Evolutionary conservation across 2,113 vertebrate species (phyloP).

Genomic region (Microcebus griseorufus): DNA sequence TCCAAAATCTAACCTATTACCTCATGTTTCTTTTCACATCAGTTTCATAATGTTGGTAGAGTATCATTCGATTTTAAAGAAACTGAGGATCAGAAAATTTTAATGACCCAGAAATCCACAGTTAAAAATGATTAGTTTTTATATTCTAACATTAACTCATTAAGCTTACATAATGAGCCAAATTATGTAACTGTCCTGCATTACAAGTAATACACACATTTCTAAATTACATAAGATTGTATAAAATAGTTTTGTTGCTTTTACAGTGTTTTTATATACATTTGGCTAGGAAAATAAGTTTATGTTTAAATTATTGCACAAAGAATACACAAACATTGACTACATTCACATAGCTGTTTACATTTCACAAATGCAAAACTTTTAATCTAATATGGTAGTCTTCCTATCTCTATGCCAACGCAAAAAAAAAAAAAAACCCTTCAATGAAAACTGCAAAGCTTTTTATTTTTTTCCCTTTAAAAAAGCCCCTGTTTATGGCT

Average conservation of each 20-base stretch:
- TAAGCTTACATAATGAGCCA: background rate
- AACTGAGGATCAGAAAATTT: slow-evolving; percentile 12
- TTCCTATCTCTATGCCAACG: background rate
- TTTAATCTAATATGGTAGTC: background rate
- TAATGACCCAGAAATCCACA: background rate
- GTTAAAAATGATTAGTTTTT: slow-evolving; percentile 3
- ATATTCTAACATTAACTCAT: slow-evolving; percentile 24
- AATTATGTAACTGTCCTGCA: background rate
- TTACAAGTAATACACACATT: slow-evolving; percentile 24
- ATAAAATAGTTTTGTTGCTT: slow-evolving; percentile 33
- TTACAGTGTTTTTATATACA: background rate
- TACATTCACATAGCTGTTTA: background rate
- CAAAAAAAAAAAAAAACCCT: background rate
- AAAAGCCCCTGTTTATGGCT: background rate
- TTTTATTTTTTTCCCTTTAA: background rate
- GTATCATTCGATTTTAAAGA: slow-evolving; percentile 25
- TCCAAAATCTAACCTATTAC: background rate
- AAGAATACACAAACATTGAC: background rate
- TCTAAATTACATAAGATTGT: background rate
- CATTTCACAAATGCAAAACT: background rate
- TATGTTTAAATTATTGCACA: slow-evolving; percentile 1
- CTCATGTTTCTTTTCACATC: background rate
- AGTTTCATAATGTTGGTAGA: background rate
- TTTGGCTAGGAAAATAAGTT: background rate
- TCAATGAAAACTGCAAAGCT: background rate